A percentile compares a stretch with the other conserved stretches of the same genome.
These are phyloP conservation scores for Drosophila tani DNA, from an alignment of 1,140 invertebrate genomes.

Conservation along the genomic window DNA sequence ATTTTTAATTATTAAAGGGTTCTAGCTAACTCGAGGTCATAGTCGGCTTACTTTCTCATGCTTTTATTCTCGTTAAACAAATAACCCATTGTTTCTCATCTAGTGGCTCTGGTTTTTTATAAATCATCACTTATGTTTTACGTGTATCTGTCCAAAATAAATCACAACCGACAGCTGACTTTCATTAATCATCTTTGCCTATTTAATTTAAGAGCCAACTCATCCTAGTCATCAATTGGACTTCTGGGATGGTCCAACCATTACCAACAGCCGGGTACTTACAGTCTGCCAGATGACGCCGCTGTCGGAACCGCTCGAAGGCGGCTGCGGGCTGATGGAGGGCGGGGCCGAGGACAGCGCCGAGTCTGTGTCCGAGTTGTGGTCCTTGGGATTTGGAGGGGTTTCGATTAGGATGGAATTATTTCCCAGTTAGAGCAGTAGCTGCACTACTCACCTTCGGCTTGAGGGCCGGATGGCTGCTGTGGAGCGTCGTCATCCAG, in stretches of 20 bases:
- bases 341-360: constrained; percentile 84
- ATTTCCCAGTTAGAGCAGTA: too few relatives aligned
- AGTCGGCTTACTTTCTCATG: background rate
- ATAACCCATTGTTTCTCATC: too few relatives aligned
- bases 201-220: constrained; percentile 17
- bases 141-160: constrained; percentile 11
- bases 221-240: constrained; percentile 12
- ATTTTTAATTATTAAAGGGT: background rate
- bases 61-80: background rate
- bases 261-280: constrained; percentile 40
- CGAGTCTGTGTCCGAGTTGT: constrained; percentile 84
- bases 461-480: constrained; percentile 51
- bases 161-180: background rate
- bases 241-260: background rate
- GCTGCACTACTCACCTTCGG: constrained; percentile 59
- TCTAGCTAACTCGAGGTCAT: too few relatives aligned
- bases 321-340: constrained; percentile 84
- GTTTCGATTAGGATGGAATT: constrained; percentile 1
- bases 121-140: background rate
- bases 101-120: background rate
- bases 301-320: constrained; percentile 73
- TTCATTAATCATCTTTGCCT: constrained; percentile 19
- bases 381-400: constrained; percentile 48
- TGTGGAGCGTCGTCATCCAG: constrained; percentile 66
- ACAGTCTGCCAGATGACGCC: constrained; percentile 84